Percentiles rank a stretch among this genome's conserved stretches.
These are phyloP conservation scores for Cinclus mexicanus DNA, from an alignment of 2,113 vertebrate genomes.

Conservation along the genomic window DNA sequence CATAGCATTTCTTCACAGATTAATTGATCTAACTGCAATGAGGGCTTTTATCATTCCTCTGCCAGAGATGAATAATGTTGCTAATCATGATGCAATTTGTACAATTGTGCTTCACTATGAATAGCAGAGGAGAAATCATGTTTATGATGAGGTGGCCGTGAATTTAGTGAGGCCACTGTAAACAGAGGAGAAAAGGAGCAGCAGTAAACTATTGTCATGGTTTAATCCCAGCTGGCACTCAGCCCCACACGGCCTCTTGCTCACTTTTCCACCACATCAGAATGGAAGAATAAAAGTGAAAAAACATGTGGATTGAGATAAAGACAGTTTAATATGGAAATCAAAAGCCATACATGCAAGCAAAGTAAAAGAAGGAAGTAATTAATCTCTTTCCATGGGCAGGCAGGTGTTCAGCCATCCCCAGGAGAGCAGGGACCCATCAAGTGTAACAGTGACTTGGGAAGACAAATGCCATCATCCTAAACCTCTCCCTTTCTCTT, in stretches of 20 bases:
- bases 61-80: constrained; percentile 14
- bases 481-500: background rate
- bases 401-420: background rate
- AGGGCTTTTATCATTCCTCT: background rate
- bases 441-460: background rate
- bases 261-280: background rate
- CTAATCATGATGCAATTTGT: background rate
- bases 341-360: background rate
- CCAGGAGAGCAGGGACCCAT: background rate
- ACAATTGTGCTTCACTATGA: background rate
- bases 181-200: background rate
- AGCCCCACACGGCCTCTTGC: background rate
- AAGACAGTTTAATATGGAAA: background rate
- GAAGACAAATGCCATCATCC: background rate
- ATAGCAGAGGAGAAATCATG: background rate
- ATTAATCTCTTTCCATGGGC: background rate
- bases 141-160: background rate
- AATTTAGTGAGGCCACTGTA: background rate
- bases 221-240: background rate
- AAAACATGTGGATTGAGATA: background rate
- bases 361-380: background rate
- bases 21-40: constrained; percentile 35
- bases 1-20: constrained; percentile 12
- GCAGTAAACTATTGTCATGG: background rate
- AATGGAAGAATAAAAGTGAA: background rate